A percentile compares a stretch with the other conserved stretches of the same genome.
Conservation (phyloP, 2,888 invertebrate genomes). For the Diaprepes abbreviatus region DNA sequence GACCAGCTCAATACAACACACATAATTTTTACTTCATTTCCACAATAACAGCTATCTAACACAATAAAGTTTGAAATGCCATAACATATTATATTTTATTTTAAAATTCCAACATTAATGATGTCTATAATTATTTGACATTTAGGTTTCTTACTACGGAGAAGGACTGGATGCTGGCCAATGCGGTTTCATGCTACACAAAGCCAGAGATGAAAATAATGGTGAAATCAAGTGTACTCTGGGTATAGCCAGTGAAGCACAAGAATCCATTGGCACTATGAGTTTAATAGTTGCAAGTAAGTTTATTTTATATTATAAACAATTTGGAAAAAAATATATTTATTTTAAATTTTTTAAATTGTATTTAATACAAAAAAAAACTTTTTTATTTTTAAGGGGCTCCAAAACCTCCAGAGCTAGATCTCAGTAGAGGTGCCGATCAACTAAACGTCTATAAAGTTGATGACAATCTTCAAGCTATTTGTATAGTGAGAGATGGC, state of each 20-base stretch:
- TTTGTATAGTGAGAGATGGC: conserved; percentile 78
- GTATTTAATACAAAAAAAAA: no score
- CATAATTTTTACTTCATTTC: no score
- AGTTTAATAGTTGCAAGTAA: conserved; percentile 80
- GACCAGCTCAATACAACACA: no score
- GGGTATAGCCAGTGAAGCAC: conserved; percentile 71
- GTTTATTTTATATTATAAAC: conserved; percentile 63
- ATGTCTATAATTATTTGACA: no score
- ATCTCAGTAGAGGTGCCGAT: conserved; percentile 65
- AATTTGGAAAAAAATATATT: no score
- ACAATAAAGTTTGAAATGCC: no score
- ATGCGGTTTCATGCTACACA: conserved; percentile 79
- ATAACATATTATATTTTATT: no score
- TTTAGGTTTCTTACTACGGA: conserved; percentile 68
- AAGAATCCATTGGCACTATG: conserved; percentile 74
- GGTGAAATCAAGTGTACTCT: conserved; percentile 79
- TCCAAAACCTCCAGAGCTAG: conserved; percentile 68
- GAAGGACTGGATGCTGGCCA: conserved; percentile 74
- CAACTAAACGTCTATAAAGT: conserved; percentile 70
- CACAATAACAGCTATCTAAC: no score
- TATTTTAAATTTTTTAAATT: no score
- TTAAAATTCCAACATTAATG: no score
- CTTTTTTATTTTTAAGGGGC: no score
- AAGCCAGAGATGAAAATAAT: conserved; percentile 76
- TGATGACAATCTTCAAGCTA: conserved; percentile 75